Base-by-base conservation (phyloP, 2,797 vertebrate species). In the Australoheros facetus region DNA sequence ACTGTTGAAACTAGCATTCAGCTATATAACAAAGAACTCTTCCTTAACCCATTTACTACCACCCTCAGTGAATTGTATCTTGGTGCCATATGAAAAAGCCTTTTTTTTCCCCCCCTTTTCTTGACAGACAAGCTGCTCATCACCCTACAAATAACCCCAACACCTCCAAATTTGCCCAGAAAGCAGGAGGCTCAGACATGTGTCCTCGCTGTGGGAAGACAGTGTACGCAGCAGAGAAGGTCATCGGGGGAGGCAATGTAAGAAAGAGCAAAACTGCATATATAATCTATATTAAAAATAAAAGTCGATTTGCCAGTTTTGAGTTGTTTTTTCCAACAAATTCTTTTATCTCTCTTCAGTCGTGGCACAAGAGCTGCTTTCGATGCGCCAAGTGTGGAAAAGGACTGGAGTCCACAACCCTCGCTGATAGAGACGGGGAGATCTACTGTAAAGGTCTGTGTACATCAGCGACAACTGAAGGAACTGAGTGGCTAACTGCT, bases 361-460 rank as follows among this genome's bases (percentile, higher is more conserved):
- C 97, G 71, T 99, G 98, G 98, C 98, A 99, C 82, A 99, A 98
- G 91, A 83, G 92, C 79, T 99, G 98, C 92, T 99, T 99, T 93
- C 97, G 98, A 56, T 99, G 98, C 70, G 97, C 97, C 76, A 99
- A 98, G 81, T 99, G 98, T 71, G 98, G 98, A 56, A 99, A 99
- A 93, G 96, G 98, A 74, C 95, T 99, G 76, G 98, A 99, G 95
- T 99, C 98, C 39, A 99, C 98, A 58, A 99, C 98, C 19, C 83
- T 99, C 78, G 97, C 98, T 1, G 98, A 99, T 88, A 97, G 97
- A 92, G 98, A 99, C 0, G 98, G 98, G 16, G 98, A 99, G 87
- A 97, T 99, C 90, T 99, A 96, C 93, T 99, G 96, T 78, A 96
- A 96, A 96, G 95, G 96, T 96, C 11, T 55, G 84, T 82, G 5